phyloP scores from a whole-genome alignment of 2,888 invertebrate species.

The Acanthoscelides obtectus region DNA sequence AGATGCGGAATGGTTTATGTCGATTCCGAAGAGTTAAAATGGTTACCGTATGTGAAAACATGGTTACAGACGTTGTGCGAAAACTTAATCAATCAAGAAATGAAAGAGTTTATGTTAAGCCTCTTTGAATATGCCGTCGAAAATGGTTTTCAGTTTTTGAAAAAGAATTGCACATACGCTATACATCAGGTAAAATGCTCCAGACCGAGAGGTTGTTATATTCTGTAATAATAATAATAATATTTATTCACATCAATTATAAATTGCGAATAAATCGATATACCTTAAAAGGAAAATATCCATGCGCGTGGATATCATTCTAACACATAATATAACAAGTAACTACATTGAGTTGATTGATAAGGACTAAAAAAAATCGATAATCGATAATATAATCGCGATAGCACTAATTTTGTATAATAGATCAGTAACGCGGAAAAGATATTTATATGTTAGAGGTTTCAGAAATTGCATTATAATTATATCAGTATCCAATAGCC shows the following conservation, averaged over 20 bases:
- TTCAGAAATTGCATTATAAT: too few species aligned
- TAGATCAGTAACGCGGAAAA: too few species aligned
- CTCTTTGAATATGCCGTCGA: constrained; percentile 65
- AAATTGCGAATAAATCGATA: too few species aligned
- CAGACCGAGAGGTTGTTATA: too few species aligned
- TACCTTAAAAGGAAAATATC: too few species aligned
- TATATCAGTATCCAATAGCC: too few species aligned
- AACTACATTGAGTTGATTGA: too few species aligned
- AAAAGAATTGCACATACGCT: constrained; percentile 63
- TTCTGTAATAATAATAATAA: not conserved
- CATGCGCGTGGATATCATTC: too few species aligned
- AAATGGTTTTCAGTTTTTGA: constrained; percentile 61
- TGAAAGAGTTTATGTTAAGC: constrained; percentile 59
- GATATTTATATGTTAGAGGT: too few species aligned
- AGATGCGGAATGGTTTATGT: constrained; percentile 88
- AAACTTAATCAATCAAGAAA: constrained; percentile 51
- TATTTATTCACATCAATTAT: too few species aligned
- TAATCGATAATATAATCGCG: too few species aligned
- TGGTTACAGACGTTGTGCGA: constrained; percentile 62
- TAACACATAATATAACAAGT: not conserved
- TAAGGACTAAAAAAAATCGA: too few species aligned
- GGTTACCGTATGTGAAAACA: constrained; percentile 73
- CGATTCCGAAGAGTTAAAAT: constrained; percentile 77
- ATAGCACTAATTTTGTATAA: not conserved
- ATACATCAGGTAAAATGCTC: constrained; percentile 66